Evolutionary conservation across 1,140 invertebrate genomes (phyloP), one percentile per base, ranked within the genome.

Genomic region (Drosophila pseudoobscura): DNA sequence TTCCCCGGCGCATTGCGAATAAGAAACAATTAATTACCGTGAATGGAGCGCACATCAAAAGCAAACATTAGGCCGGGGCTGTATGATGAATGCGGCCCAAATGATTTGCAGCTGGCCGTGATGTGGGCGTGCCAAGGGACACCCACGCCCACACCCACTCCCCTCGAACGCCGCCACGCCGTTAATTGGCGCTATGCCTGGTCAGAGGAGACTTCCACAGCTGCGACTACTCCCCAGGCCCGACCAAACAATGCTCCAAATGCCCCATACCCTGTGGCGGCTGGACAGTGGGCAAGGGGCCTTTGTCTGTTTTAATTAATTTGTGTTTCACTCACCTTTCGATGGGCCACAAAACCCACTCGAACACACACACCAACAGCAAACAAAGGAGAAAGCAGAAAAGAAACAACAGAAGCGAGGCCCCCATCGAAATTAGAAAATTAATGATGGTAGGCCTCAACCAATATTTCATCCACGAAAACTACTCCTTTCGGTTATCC

Each of bases 51-150:
- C 70, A 88, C 75, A 87, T 85, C 82, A 85, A 85, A 87, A 75
- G 70, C 82, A 85, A 88, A 78, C 83, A 88, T 78, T 88, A 82
- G 75, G 70, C 74, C 49, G 15, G 66, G 63, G 39, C 41, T 20
- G 69, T 88, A 85, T 88, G 82, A 85, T 87, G 78, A 88, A 85
- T 88, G 83, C 64, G 78, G 57, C 83, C 78, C 82, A 78, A 85
- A 87, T 87, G 80, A 87, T 85, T 85, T 87, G 78, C 73, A 68
- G 62, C 58, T 60, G 66, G 49, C 15, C 47, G 26, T 39, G 49
- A 57, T 17, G 39, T 31, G 46, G 57, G 35, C 56, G 56, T 64
- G 31, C 24, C 52, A 26, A 13, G 26, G 15, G 17, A 35, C 53
- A 26, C 8, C 22, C 54, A 7, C 13, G n/a, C 26, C 39, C 15